Evolutionary conservation across 2,888 invertebrate genomes (phyloP), one percentile per base, ranked within the genome.

Genomic region (Furcula furcula): DNA sequence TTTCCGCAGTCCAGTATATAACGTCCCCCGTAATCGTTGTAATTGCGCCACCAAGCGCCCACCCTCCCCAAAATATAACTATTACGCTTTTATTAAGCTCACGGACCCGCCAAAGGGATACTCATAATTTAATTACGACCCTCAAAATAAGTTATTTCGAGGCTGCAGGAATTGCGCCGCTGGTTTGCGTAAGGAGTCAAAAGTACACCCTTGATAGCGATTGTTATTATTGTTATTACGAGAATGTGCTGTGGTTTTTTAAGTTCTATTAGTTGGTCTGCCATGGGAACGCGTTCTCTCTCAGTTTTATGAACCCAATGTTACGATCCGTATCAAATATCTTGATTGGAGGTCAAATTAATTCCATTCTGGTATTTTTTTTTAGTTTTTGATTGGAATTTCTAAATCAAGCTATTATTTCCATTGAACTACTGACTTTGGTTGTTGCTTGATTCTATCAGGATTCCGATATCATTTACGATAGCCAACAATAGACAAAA

Each of bases 41-140:
- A 76, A 80, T 79, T 76, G 73, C 69, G 69, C 70, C 68, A 68
- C 75, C 68, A 65, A 65, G 61, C 73, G 61, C 55, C 62, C 56
- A 53, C 77, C 78, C 78, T 70, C 72, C 57, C 56, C 65, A 63
- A 75, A 76, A 78, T 79, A 83, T 80, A 82, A 81, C 82, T 81
- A 85, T 84, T 82, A 81, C 75, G 80, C 77, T 76, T 82, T 86
- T 85, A 85, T 84, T 83, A 77, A 81, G 82, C 80, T 67, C 75
- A 73, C 72, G 72, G 67, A 69, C 80, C 72, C 73, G 72, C 74
- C 71, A 77, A 81, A 80, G 78, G 81, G 84, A 82, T 78, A 70
- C 73, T 81, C 76, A 75, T 84, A 84, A 86, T 86, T 85, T 76
- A 83, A 86, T 85, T 84, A 84, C 71, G 66, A 60, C 61, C 71